phyloP scores from a whole-genome alignment of 2,888 invertebrate species.

The Dicranocentrus wangi region DNA sequence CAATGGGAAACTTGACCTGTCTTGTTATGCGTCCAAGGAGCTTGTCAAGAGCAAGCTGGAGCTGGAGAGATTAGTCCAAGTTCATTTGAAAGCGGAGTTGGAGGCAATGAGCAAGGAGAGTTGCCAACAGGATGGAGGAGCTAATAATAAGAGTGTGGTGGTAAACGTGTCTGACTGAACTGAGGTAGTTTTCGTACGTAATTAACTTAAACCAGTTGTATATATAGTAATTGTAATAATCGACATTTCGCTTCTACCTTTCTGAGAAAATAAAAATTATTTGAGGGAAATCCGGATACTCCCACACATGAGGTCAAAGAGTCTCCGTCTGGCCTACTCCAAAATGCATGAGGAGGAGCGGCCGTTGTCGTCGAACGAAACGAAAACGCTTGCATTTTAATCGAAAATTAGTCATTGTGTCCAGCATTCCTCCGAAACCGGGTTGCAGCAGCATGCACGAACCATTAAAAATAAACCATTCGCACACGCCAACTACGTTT shows the following conservation, averaged over 20 bases:
- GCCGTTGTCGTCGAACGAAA: neutral
- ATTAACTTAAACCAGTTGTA: too few species aligned
- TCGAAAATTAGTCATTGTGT: neutral
- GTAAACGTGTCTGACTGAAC: too few species aligned
- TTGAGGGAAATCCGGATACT: too few species aligned
- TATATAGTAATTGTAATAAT: too few species aligned
- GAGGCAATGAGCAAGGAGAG: slow-evolving; percentile 12
- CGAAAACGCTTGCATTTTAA: neutral
- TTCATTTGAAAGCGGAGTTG: slow-evolving; percentile 42
- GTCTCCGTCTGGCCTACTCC: too few species aligned
- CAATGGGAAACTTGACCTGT: slow-evolving; percentile 41
- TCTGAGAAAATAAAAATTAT: too few species aligned
- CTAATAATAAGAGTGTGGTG: too few species aligned
- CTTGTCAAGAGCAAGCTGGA: slow-evolving; percentile 25
- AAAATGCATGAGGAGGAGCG: neutral
- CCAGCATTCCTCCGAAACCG: neutral
- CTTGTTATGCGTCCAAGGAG: slow-evolving; percentile 32
- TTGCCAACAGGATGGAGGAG: too few species aligned
- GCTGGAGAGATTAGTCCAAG: slow-evolving; percentile 36
- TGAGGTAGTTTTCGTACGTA: too few species aligned
- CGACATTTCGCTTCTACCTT: too few species aligned
- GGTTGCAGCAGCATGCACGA: neutral
- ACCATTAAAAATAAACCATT: neutral
- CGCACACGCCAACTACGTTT: neutral
- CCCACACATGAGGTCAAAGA: too few species aligned